These are phyloP conservation scores for Amblyjoppa fuscipennis DNA, from an alignment of 2,888 invertebrate genomes.

Conservation along the genomic window DNA sequence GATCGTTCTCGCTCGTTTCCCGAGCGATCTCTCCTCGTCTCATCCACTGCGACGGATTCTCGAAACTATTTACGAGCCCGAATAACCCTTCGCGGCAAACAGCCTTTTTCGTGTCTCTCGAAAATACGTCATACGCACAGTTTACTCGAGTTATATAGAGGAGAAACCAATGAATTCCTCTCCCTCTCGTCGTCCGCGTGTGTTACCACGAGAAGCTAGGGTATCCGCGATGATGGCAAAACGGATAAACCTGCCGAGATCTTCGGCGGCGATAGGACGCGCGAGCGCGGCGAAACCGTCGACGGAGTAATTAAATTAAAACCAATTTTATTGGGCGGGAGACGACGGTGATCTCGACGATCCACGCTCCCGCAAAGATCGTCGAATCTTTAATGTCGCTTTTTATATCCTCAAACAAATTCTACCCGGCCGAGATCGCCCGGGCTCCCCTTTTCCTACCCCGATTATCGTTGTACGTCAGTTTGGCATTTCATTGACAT, in stretches of 20 bases:
- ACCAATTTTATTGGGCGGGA: conserved; percentile 78
- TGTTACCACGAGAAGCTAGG: conserved; percentile 67
- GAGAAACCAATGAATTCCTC: conserved; percentile 61
- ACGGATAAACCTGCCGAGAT: conserved; percentile 80
- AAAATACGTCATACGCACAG: conserved; percentile 55
- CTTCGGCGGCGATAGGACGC: conserved; percentile 76
- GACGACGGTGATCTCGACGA: conserved; percentile 58
- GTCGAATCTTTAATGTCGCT: conserved; percentile 77
- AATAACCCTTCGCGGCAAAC: conserved; percentile 43
- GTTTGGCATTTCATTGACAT: conserved; percentile 69
- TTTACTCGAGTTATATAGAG: conserved; percentile 21
- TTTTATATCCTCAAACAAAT: conserved; percentile 81
- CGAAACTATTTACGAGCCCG: conserved; percentile 47
- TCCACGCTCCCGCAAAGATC: conserved; percentile 41
- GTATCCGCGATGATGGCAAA: conserved; percentile 64
- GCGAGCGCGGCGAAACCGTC: conserved; percentile 58
- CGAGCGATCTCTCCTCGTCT: conserved; percentile 41
- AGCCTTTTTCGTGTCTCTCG: conserved; percentile 43
- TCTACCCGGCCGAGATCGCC: conserved; percentile 75
- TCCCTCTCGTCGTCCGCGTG: conserved; percentile 44
- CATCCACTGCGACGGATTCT: conserved; percentile 4
- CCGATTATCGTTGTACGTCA: conserved; percentile 75
- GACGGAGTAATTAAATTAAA: conserved; percentile 81
- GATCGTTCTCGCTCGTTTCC: conserved; percentile 39
- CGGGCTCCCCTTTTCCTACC: conserved; percentile 37